phyloP scores from a whole-genome alignment of 30 jellyfish, hydroid and myxozoan genomes.

The Mastigias papua region DNA sequence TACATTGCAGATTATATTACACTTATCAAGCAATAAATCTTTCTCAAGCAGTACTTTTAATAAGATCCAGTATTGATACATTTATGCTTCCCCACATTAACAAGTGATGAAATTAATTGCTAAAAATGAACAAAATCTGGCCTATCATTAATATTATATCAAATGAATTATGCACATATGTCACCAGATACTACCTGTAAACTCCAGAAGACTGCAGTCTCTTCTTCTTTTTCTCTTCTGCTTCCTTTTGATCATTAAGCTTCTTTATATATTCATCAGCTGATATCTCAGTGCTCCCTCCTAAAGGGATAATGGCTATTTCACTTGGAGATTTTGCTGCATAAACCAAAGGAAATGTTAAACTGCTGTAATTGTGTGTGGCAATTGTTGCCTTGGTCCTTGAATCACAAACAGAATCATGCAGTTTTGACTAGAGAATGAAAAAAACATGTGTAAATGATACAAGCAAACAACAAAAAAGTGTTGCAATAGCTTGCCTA shows the following conservation, averaged over 20 bases:
- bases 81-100: too few relatives aligned
- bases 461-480: not conserved
- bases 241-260: constrained; percentile 61
- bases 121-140: too few relatives aligned
- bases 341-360: constrained; percentile 73
- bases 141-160: not conserved
- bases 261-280: constrained; percentile 59
- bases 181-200: constrained; percentile 54
- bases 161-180: too few relatives aligned
- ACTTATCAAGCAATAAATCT: too few relatives aligned
- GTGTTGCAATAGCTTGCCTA: not conserved
- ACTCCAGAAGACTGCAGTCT: constrained; percentile 81
- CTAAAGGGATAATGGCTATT: constrained; percentile 62
- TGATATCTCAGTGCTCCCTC: constrained; percentile 34
- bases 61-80: too few relatives aligned
- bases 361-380: constrained; percentile 60
- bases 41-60: too few relatives aligned
- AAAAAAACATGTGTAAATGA: not conserved
- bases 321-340: constrained; percentile 62
- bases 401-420: constrained; percentile 79
- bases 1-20: too few relatives aligned
- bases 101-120: too few relatives aligned
- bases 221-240: constrained; percentile 76
- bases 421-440: constrained; percentile 77
- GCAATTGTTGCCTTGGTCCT: constrained; percentile 94